A percentile compares a stretch with the other conserved stretches of the same genome.
Evolutionary conservation across 2,113 vertebrate genomes (phyloP).

Genomic region (Varanus komodoensis): DNA sequence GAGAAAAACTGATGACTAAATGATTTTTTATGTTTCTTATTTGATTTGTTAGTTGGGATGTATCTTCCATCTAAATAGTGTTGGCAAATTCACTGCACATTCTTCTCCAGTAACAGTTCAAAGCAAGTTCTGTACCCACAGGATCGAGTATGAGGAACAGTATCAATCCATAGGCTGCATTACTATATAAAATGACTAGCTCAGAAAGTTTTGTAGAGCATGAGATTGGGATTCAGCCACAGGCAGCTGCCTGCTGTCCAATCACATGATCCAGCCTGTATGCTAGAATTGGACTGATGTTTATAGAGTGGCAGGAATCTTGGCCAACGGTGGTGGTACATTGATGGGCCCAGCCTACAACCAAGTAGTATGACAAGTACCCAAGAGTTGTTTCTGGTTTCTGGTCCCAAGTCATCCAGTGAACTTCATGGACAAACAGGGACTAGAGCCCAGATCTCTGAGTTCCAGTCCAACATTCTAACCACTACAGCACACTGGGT

Average conservation of each 20-base stretch:
- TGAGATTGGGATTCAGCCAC: not conserved
- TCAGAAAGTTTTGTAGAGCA: not conserved
- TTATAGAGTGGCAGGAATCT: no score
- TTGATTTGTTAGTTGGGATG: not conserved
- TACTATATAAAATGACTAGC: not conserved
- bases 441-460: no score
- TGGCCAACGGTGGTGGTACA: no score
- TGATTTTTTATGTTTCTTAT: constrained; percentile 27
- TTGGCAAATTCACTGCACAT: constrained; percentile 10
- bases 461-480: no score
- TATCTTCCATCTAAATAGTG: constrained; percentile 33
- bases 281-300: not conserved
- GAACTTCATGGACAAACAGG: no score
- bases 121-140: not conserved
- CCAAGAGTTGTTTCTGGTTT: no score
- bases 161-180: not conserved
- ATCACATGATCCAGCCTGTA: not conserved
- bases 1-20: not conserved
- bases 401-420: no score
- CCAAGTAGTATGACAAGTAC: no score
- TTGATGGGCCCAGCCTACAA: no score
- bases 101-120: constrained; percentile 30
- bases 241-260: not conserved
- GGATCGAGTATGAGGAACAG: not conserved
- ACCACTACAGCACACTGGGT: no score